A percentile compares a stretch with the other conserved stretches of the same genome.
Evolutionary conservation across 1,140 invertebrate genomes (phyloP).

Genomic region (Schlechtendalia chinensis): DNA sequence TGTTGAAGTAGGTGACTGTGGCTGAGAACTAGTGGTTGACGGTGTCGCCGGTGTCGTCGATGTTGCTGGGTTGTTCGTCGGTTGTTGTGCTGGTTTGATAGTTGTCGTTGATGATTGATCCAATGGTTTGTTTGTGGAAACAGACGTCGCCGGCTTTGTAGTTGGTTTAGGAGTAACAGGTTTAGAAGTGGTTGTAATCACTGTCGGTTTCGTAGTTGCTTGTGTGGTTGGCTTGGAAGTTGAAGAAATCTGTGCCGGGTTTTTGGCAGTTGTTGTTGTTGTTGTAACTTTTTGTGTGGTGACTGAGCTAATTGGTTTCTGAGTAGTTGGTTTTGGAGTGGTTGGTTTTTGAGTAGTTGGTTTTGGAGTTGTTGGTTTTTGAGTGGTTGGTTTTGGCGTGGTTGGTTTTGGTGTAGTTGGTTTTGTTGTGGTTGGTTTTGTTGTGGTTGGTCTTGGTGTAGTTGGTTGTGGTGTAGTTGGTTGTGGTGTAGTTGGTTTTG

Average conservation of each 20-base stretch:
- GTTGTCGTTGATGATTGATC: too few species aligned
- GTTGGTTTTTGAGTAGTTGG: slow-evolving; percentile 4
- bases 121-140: too few species aligned
- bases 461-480: background rate
- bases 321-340: slow-evolving; percentile 20
- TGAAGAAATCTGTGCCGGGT: background rate
- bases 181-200: too few species aligned
- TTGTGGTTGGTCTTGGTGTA: slow-evolving; percentile 1
- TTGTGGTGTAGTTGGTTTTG: slow-evolving; percentile 23
- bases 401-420: slow-evolving; percentile 5
- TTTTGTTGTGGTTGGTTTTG: background rate
- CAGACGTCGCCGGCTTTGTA: too few species aligned
- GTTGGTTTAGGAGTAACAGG: too few species aligned
- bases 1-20: slow-evolving; percentile 1
- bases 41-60: background rate
- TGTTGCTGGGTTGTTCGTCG: background rate
- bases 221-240: background rate
- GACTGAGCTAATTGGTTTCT: slow-evolving; percentile 6
- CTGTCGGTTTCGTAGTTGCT: too few species aligned
- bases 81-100: slow-evolving; percentile 1
- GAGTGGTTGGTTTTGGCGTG: background rate
- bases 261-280: slow-evolving; percentile 17
- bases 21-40: background rate
- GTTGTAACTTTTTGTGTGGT: slow-evolving; percentile 1
- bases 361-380: slow-evolving; percentile 3